These are phyloP conservation scores for Myotis planiceps DNA, from an alignment of 2,797 vertebrate species.

Conservation along the genomic window DNA sequence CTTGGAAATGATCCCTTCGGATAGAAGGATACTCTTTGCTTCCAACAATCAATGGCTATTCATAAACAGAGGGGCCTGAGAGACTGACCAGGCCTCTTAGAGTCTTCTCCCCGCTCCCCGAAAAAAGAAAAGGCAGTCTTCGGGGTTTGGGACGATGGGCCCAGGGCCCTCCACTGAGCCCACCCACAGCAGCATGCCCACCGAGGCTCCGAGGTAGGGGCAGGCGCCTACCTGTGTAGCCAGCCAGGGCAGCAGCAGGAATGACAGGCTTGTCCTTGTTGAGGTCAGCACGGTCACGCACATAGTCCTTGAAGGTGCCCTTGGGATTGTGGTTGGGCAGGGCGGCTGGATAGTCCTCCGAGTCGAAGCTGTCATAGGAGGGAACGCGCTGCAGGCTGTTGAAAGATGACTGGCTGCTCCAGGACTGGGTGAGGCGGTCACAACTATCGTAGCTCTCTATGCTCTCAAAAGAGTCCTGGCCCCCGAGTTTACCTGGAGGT, in stretches of 20 bases:
- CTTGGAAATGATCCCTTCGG: conserved; percentile 7
- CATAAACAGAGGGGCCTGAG: not conserved
- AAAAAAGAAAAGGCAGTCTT: not conserved
- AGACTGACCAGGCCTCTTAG: not conserved
- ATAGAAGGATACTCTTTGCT: not conserved
- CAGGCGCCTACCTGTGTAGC: conserved; percentile 94
- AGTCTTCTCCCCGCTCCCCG: not conserved
- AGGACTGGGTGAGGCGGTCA: conserved; percentile 96
- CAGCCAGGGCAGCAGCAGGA: conserved; percentile 96
- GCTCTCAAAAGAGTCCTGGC: conserved; percentile 99
- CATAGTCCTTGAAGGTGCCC: conserved; percentile 99
- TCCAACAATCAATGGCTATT: conserved; percentile 1
- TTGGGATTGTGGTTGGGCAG: conserved; percentile 97
- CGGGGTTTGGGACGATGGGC: not conserved
- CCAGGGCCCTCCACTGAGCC: not conserved
- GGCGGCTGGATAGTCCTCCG: conserved; percentile 95
- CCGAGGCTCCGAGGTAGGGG: not conserved
- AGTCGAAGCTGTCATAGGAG: conserved; percentile 99
- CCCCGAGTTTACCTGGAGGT: conserved; percentile 94
- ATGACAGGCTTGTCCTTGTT: conserved; percentile 99
- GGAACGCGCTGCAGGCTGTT: conserved; percentile 98
- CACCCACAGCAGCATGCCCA: not conserved
- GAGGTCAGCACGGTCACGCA: conserved; percentile 97
- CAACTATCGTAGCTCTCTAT: conserved; percentile 98
- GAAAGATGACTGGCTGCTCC: conserved; percentile 99